A percentile compares a stretch with the other conserved stretches of the same genome.
phyloP scores from a whole-genome alignment of 2,888 invertebrate species.

The Acleris laterana region DNA sequence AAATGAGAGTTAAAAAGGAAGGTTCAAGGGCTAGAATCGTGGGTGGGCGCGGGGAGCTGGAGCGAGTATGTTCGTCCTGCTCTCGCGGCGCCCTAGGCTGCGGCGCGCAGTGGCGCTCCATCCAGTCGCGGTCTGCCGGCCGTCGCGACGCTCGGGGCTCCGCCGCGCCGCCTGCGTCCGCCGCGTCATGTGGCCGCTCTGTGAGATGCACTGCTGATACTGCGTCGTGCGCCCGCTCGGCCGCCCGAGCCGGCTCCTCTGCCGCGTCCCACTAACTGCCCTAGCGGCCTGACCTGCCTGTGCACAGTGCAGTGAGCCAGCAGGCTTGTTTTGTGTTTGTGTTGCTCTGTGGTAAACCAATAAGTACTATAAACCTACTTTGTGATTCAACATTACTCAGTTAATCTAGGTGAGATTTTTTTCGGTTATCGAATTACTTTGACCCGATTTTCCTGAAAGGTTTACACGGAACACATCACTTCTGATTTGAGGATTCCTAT shows the following conservation, averaged over 20 bases:
- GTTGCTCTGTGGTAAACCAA: conserved; percentile 43
- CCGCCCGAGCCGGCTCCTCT: conserved; percentile 39
- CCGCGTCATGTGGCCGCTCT: conserved; percentile 61
- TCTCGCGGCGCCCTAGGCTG: conserved; percentile 79
- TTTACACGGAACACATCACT: conserved; percentile 39
- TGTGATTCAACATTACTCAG: conserved; percentile 41
- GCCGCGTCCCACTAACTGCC: conserved; percentile 47
- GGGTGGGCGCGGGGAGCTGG: conserved; percentile 57
- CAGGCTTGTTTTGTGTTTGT: conserved; percentile 64
- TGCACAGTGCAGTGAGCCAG: conserved; percentile 66
- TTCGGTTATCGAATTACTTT: conserved; percentile 67
- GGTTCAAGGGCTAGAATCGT: conserved; percentile 81
- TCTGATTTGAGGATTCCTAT: conserved; percentile 44
- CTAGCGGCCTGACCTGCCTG: conserved; percentile 42
- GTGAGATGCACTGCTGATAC: conserved; percentile 71
- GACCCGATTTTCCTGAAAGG: conserved; percentile 53
- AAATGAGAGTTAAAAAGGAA: conserved; percentile 71
- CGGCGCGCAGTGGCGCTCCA: conserved; percentile 74
- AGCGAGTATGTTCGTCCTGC: conserved; percentile 74
- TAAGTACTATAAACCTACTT: conserved; percentile 32
- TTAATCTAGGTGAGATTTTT: conserved; percentile 36
- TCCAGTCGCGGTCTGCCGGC: conserved; percentile 84
- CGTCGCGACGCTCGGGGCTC: conserved; percentile 82
- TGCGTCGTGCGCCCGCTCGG: conserved; percentile 45
- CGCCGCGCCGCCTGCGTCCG: conserved; percentile 74